Base-by-base conservation (phyloP, 2,113 vertebrate species). In the Eudyptes chrysolophus region DNA sequence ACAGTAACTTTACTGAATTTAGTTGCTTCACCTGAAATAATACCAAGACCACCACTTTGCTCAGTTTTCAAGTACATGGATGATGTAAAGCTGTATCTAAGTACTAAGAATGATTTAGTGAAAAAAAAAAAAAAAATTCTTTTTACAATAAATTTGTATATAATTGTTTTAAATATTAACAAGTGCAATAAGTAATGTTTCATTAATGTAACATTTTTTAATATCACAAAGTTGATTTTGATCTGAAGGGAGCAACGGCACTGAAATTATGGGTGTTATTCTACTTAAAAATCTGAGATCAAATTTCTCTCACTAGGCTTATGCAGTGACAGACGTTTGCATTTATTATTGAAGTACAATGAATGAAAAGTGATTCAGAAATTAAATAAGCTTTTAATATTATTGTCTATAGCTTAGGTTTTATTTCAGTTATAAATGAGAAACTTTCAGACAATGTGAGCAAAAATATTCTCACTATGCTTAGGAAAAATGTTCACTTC, bases 321-420 rank as follows among this genome's bases (percentile, higher is more conserved):
- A 36, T 12, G 7, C 44, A 62, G 46, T 58, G 24, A 49, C 11
- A 72, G n/a, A 74, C 2, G 5, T 36, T 85, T 79, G 52, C 13
- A 18, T 89, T 87, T 78, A 30, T 75, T 46, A 36, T 13, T 66
- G 49, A 92, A 79, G 17, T 66, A 70, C 11, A 84, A 15, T 19
- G 21, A 96, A 46, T 36, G 29, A 90, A 80, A 96, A 66, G 17
- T 9, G 10, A 40, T 78, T 94, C 29, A 60, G 75, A 93, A 93
- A 87, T 44, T 51, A 78, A 79, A 65, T 52, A 84, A 32, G 13
- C 1, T 88, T 89, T 80, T 83, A 66, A 46, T 42, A 16, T 29
- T 86, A 32, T 27, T 66, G 27, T 60, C n/a, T 60, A 38, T 71
- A 78, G 6, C 24, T 57, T 75, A 11, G 11, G 14, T 71, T 87